These are phyloP conservation scores for Polyergus mexicanus DNA, from an alignment of 1,140 invertebrate genomes.

Conservation along the genomic window DNA sequence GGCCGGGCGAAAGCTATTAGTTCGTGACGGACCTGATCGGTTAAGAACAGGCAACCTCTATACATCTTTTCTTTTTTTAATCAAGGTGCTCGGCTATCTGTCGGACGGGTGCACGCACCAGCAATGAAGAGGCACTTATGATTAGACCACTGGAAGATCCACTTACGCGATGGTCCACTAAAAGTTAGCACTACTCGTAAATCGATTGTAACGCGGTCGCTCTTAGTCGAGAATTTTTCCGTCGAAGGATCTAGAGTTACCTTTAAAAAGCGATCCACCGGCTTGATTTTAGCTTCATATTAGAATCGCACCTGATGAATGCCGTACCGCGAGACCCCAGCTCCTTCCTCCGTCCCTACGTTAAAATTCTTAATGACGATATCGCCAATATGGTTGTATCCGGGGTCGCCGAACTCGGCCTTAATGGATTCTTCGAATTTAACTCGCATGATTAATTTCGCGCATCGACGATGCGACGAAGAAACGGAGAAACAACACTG, in stretches of 20 bases:
- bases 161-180: slow-evolving; percentile 70
- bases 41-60: slow-evolving; percentile 63
- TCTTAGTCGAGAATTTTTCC: slow-evolving; percentile 55
- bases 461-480: slow-evolving; percentile 73
- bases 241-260: slow-evolving; percentile 48
- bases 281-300: slow-evolving; percentile 73
- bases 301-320: slow-evolving; percentile 67
- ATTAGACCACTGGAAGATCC: slow-evolving; percentile 67
- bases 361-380: slow-evolving; percentile 77
- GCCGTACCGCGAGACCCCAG: slow-evolving; percentile 36
- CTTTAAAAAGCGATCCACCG: slow-evolving; percentile 3
- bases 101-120: slow-evolving; percentile 66
- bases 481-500: slow-evolving; percentile 70
- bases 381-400: slow-evolving; percentile 70
- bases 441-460: slow-evolving; percentile 85
- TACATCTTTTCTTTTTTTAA: slow-evolving; percentile 24
- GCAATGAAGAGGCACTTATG: slow-evolving; percentile 76
- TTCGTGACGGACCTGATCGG: slow-evolving; percentile 57
- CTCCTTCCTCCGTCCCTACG: slow-evolving; percentile 47
- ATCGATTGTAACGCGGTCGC: slow-evolving; percentile 51
- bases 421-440: slow-evolving; percentile 85
- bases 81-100: slow-evolving; percentile 64
- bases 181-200: slow-evolving; percentile 71
- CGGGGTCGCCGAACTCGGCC: slow-evolving; percentile 69
- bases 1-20: slow-evolving; percentile 65